These are phyloP conservation scores for Brotula barbata DNA, from an alignment of 2,797 vertebrate genomes.

Conservation along the genomic window DNA sequence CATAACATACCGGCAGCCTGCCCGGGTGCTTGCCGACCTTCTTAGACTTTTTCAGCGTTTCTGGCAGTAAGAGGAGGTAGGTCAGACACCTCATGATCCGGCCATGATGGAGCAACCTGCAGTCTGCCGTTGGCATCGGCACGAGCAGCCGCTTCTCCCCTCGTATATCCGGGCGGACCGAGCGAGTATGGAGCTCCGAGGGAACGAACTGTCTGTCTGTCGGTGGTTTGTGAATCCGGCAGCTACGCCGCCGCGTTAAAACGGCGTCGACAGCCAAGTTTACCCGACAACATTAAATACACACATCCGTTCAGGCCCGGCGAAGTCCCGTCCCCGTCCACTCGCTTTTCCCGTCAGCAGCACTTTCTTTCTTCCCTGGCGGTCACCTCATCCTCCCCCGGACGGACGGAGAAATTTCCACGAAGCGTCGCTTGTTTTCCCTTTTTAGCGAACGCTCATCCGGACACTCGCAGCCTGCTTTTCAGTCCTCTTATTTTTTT, in stretches of 20 bases:
- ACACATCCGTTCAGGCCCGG: slow-evolving; percentile 24
- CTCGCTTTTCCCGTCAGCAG: slow-evolving; percentile 34
- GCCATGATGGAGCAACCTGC: slow-evolving; percentile 85
- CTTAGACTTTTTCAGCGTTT: slow-evolving; percentile 91
- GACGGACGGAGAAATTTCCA: slow-evolving; percentile 36
- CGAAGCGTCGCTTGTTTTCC: slow-evolving; percentile 57
- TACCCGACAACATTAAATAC: slow-evolving; percentile 36
- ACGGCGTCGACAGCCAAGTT: slow-evolving; percentile 43
- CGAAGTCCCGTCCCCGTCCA: slow-evolving; percentile 13
- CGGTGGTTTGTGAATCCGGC: background rate
- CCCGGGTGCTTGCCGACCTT: slow-evolving; percentile 79
- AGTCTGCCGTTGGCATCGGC: slow-evolving; percentile 90
- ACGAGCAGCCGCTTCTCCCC: slow-evolving; percentile 28
- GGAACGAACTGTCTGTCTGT: background rate
- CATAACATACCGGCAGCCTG: slow-evolving; percentile 82
- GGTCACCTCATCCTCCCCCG: slow-evolving; percentile 63
- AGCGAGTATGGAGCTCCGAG: background rate
- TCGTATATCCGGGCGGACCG: slow-evolving; percentile 24
- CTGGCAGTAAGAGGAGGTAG: slow-evolving; percentile 91
- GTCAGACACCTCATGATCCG: slow-evolving; percentile 94
- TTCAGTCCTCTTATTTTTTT: slow-evolving; percentile 8
- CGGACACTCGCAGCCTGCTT: slow-evolving; percentile 46
- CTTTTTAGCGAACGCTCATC: slow-evolving; percentile 61
- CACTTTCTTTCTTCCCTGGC: slow-evolving; percentile 17
- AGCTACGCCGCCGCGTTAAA: slow-evolving; percentile 23